Evolutionary conservation across 1,140 invertebrate species (phyloP), one percentile per base, ranked within the genome.

Genomic region (Drosophila sp.): DNA sequence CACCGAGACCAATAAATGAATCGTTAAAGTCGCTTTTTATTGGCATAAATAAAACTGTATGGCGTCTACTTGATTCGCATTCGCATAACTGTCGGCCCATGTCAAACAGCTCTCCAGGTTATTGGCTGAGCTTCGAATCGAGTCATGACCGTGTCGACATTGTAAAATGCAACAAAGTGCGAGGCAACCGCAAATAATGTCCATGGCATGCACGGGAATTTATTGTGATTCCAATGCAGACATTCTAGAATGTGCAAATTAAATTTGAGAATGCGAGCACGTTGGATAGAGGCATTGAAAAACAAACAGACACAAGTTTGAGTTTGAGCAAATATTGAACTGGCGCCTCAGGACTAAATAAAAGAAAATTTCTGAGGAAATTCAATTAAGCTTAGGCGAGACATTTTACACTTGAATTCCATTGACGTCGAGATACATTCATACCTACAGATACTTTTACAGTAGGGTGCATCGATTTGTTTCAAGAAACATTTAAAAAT

Each of bases 131-230:
- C 7, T 25, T 45, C 8, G 32, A 21, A 6, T 16, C 11, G 4
- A 8, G 46, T 21, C 16, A 14, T 11, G 11, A 61, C 59, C 65
- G 59, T 56, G 50, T 75, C 62, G 54, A 59, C 46, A 61, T 58
- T 69, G 53, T 63, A 63, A 69, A 76, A 56, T 71, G 61, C 81
- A 80, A 79, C 78, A 80, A 72, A 75, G 58, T 83, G 65, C 36
- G 43, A 45, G 50, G n/a, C 64, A 48, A 54, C 54, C 63, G 51
- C 71, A 62, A 41, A 48, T 70, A 58, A 45, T 50, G 57, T 58
- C 38, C 51, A 56, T 71, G 62, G 57, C 72, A 51, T 66, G 56
- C 70, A 72, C 40, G 46, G 11, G 7, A 54, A 50, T 54, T 41
- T 45, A 50, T 61, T 57, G 32, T 11, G 34, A 56, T 38, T 56